A percentile compares a stretch with the other conserved stretches of the same genome.
Conservation (phyloP, 2,113 vertebrate species). For the Nibea coibor region DNA sequence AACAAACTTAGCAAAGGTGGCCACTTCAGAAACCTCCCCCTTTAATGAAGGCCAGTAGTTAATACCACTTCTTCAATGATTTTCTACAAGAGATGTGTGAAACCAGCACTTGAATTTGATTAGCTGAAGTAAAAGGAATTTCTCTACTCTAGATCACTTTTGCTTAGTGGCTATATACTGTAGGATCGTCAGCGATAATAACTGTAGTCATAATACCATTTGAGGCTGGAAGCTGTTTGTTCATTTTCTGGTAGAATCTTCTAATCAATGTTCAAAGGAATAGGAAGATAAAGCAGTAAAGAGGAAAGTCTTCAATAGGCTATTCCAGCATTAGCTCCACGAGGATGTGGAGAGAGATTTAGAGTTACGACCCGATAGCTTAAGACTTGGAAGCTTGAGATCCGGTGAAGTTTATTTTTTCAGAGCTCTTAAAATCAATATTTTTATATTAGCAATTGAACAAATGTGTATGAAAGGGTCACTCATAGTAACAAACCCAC, state of each 20-base stretch:
- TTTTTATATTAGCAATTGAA: no score
- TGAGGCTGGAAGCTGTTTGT: neutral
- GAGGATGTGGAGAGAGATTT: no score
- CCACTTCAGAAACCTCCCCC: conserved; percentile 4
- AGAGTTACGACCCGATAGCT: no score
- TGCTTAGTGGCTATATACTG: neutral
- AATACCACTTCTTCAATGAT: neutral
- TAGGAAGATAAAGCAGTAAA: neutral
- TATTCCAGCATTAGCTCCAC: no score
- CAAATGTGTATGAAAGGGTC: no score
- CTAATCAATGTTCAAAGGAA: neutral
- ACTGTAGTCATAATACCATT: neutral
- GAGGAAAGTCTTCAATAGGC: no score
- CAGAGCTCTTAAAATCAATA: neutral
- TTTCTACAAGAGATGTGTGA: conserved; percentile 1
- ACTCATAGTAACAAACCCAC: neutral
- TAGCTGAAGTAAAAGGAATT: conserved; percentile 7
- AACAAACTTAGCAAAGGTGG: conserved; percentile 2
- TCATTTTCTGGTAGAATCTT: neutral
- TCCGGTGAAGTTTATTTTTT: neutral
- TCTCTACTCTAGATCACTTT: neutral
- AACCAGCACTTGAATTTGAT: conserved; percentile 30
- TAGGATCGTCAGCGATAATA: neutral
- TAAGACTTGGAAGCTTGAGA: neutral
- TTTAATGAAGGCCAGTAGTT: neutral